These are phyloP conservation scores for Orycteropus afer DNA, from an alignment of 2,113 vertebrate species.

Conservation along the genomic window DNA sequence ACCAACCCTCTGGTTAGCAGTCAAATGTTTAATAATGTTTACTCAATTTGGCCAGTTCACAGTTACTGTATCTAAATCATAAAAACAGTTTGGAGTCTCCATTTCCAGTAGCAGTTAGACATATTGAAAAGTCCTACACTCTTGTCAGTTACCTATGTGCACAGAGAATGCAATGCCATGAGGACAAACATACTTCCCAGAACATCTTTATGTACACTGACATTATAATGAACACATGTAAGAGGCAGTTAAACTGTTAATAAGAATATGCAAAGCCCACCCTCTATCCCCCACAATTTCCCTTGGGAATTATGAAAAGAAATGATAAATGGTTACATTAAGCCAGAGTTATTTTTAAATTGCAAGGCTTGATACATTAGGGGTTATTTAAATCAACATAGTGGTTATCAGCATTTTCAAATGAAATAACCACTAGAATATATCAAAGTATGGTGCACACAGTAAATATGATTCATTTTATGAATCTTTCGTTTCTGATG, in stretches of 20 bases:
- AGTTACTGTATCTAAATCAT: neutral
- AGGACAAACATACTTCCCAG: neutral
- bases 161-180: neutral
- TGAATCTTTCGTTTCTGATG: neutral
- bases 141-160: neutral
- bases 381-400: neutral
- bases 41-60: neutral
- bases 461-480: neutral
- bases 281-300: neutral
- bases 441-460: neutral
- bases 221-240: neutral
- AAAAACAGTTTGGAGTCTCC: neutral
- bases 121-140: neutral
- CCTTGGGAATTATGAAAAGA: neutral
- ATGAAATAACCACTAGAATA: neutral
- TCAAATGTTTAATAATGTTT: neutral
- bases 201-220: neutral
- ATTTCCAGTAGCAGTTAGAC: neutral
- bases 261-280: neutral
- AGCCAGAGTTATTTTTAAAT: neutral
- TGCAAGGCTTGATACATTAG: neutral
- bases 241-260: neutral
- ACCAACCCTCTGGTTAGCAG: no score
- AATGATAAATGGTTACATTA: neutral
- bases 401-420: slow-evolving; percentile 3